phyloP scores from a whole-genome alignment of 2,888 invertebrate genomes.

The Maniola hyperantus region DNA sequence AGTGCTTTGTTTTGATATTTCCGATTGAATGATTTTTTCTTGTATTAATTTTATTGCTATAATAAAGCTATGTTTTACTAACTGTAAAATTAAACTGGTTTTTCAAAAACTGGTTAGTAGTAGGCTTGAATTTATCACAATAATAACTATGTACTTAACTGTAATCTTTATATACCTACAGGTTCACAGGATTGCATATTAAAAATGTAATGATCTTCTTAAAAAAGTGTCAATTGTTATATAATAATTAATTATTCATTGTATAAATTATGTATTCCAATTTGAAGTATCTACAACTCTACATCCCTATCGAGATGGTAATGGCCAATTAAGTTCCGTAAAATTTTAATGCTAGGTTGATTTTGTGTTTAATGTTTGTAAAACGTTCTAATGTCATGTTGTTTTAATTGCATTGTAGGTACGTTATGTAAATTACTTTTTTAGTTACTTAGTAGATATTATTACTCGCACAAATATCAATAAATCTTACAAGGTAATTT shows the following conservation, averaged over 20 bases:
- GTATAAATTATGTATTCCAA: slow-evolving; percentile 6
- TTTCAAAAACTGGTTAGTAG: too few relatives aligned
- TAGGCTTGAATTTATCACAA: too few relatives aligned
- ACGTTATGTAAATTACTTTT: slow-evolving; percentile 1
- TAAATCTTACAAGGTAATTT: too few relatives aligned
- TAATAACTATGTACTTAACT: too few relatives aligned
- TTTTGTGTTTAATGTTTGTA: slow-evolving; percentile 20
- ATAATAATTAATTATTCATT: background rate
- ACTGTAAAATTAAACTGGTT: too few relatives aligned
- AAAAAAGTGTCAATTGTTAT: background rate
- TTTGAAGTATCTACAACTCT: slow-evolving; percentile 16
- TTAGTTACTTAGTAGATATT: too few relatives aligned
- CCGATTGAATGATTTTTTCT: too few relatives aligned
- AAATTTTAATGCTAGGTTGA: slow-evolving; percentile 22
- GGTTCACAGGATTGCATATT: background rate
- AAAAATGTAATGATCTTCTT: background rate
- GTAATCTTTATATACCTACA: too few relatives aligned
- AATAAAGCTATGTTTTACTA: too few relatives aligned
- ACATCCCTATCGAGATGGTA: slow-evolving; percentile 19
- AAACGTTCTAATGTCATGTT: slow-evolving; percentile 21
- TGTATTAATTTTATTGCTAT: too few relatives aligned
- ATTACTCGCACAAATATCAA: too few relatives aligned
- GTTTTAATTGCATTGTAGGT: slow-evolving; percentile 17
- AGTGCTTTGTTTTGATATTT: too few relatives aligned
- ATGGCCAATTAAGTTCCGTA: slow-evolving; percentile 21